Base-by-base conservation (phyloP, 2,113 vertebrate species). In the Phainopepla nitens region DNA sequence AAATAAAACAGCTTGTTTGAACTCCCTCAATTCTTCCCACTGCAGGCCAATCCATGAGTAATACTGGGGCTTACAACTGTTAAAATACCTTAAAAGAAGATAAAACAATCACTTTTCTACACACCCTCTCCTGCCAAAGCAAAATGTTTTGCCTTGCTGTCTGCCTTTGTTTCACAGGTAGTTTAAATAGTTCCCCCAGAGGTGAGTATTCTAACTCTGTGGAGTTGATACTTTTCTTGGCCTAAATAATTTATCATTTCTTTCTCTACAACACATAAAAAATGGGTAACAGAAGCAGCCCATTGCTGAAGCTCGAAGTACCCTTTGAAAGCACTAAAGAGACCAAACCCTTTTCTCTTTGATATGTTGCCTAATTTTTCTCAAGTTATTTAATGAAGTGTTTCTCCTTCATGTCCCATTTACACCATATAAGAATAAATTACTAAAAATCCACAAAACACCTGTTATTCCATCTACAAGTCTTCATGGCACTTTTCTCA, bases 241-340 rank as follows among this genome's bases (percentile, higher is more conserved):
- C 45, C 58, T 94, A 57, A 93, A 94, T 86, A 83, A 94, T 91
- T 92, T 77, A 94, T 81, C 2, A n/a, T 89, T 91, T 85, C 57
- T 91, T 90, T 88, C 71, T 93, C 50, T 61, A 39, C 10, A 89
- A 78, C 8, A 91, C 39, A 25, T 56, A 60, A 83, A 87, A 92
- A 78, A 82, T 4, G 15, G 13, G 45, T 53, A 94, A 93, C 8
- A 11, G 72, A 83, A 91, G 28, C n/a, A 27, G 50, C 31, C 17
- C 68, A 4, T 18, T 45, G 24, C 11, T 85, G 77, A 91, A 94
- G 42, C 62, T 82, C 41, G 71, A 79, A 86, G 20, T 31, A 82
- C 44, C 20, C 58, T 80, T 51, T 51, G 28, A 92, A 87, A 57
- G 50, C 14, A 45, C n/a, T 75, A 28, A 57, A 73, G 22, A 2